Base-by-base conservation (phyloP, 1,140 invertebrate genomes). In the Ostrea edulis region DNA sequence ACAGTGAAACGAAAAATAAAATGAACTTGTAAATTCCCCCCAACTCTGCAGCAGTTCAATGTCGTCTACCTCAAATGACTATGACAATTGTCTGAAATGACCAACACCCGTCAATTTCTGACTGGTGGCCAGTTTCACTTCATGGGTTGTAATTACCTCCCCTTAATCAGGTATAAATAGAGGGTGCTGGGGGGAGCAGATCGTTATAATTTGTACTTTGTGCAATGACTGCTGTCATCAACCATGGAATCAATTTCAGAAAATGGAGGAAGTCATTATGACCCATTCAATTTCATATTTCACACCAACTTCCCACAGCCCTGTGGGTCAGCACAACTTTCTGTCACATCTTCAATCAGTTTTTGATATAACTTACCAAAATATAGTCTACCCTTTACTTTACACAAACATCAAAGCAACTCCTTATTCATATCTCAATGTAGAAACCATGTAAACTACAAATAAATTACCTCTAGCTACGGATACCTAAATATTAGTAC, bases 261-360 rank as follows among this genome's bases (percentile, higher is more conserved):
- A 9, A 8, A 35, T 9, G 22, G 65, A 77, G 68, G 68, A 77
- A 77, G 68, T 77, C 68, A 77, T 77, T 77, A 77, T 77, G 68
- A 77, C 68, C 68, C 68, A 77, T 77, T 35, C 68, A 35, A 77
- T 77, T 77, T 77, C 68, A 77, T 77, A 77, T 77, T 77, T 77
- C 68, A 77, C 68, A 77, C 68, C 29, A 77, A 0, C 35, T 77
- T 77, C 68, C 68, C 68, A 77, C 25, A 29, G 29, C 22, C 29
- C 29, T 77, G 29, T 29, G 14, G 68, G 68, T 77, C 68, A 77
- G 29, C 11, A 3, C 68, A 77, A 77, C 68, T 77, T 77, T 77
- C 9, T 29, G 68, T 77, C 3, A 77, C 12, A 25, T 77, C 35
- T 77, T 77, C 25, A 77, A 35, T 11, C 25, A 9, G 11, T 44